Evolutionary conservation across 2,113 vertebrate genomes (phyloP).

Genomic region (Spea bombifrons): DNA sequence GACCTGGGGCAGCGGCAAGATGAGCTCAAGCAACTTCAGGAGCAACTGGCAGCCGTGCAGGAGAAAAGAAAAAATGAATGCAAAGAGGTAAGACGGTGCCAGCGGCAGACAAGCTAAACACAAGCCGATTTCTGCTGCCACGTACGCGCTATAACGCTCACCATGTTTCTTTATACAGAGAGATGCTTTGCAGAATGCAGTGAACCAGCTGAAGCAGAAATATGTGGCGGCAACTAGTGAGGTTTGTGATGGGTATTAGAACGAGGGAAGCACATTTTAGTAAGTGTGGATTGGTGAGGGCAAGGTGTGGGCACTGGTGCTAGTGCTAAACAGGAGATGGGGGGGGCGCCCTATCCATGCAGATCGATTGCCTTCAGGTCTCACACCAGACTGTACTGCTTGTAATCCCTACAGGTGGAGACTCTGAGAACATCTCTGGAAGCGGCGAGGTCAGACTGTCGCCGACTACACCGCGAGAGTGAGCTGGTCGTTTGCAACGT

Average conservation of each 20-base stretch:
- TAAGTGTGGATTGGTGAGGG: background rate
- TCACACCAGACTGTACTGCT: no score
- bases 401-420: constrained; percentile 49
- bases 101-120: no score
- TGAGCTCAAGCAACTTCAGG: constrained; percentile 65
- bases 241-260: background rate
- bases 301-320: background rate
- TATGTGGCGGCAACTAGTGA: constrained; percentile 43
- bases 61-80: constrained; percentile 60
- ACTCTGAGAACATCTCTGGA: constrained; percentile 51
- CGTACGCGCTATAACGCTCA: background rate
- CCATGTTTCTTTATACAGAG: constrained; percentile 45
- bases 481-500: constrained; percentile 67
- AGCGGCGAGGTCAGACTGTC: constrained; percentile 51
- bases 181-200: constrained; percentile 47
- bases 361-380: no score
- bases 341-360: no score
- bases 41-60: constrained; percentile 64
- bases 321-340: no score
- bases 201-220: constrained; percentile 50
- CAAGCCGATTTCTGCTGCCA: background rate
- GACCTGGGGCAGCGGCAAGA: constrained; percentile 62
- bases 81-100: constrained; percentile 59
- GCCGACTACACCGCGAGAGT: constrained; percentile 54
- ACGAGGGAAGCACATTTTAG: no score